Evolutionary conservation across 2,888 invertebrate genomes (phyloP).

Genomic region (Agrotis exclamationis): DNA sequence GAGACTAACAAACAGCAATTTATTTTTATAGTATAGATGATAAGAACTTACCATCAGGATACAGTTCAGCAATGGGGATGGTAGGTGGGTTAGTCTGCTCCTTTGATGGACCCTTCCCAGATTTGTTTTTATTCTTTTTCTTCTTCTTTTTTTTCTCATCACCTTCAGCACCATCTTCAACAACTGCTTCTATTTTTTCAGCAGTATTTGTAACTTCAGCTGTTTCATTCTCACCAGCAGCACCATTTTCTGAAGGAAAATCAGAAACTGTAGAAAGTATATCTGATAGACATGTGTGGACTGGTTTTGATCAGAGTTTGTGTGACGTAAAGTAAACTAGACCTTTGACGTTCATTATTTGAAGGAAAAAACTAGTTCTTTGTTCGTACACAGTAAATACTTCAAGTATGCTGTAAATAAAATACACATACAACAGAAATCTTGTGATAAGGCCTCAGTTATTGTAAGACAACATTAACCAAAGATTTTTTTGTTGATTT

Average conservation of each 20-base stretch:
- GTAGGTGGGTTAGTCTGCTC: conserved; percentile 96
- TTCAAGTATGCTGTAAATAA: too few species aligned
- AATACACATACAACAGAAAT: too few species aligned
- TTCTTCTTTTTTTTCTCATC: conserved; percentile 92
- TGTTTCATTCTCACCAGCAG: conserved; percentile 67
- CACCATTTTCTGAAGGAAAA: conserved; percentile 62
- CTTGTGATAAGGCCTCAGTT: too few species aligned
- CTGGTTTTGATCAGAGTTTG: neutral
- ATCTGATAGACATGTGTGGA: neutral
- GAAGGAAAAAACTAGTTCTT: too few species aligned
- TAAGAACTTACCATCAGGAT: conserved; percentile 92
- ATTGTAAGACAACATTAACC: neutral
- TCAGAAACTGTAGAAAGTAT: neutral
- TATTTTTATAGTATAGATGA: too few species aligned
- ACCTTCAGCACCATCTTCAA: conserved; percentile 87
- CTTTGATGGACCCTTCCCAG: conserved; percentile 81
- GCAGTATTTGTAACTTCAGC: conserved; percentile 67
- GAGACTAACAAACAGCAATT: too few species aligned
- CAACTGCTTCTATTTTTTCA: conserved; percentile 81
- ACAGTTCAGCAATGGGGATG: conserved; percentile 96
- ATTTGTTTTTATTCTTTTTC: conserved; percentile 93
- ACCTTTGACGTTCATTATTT: too few species aligned
- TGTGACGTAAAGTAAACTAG: too few species aligned
- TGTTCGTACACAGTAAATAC: too few species aligned
- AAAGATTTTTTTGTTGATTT: too few species aligned